These are phyloP conservation scores for Tiphia femorata DNA, from an alignment of 2,888 invertebrate genomes.

Conservation along the genomic window DNA sequence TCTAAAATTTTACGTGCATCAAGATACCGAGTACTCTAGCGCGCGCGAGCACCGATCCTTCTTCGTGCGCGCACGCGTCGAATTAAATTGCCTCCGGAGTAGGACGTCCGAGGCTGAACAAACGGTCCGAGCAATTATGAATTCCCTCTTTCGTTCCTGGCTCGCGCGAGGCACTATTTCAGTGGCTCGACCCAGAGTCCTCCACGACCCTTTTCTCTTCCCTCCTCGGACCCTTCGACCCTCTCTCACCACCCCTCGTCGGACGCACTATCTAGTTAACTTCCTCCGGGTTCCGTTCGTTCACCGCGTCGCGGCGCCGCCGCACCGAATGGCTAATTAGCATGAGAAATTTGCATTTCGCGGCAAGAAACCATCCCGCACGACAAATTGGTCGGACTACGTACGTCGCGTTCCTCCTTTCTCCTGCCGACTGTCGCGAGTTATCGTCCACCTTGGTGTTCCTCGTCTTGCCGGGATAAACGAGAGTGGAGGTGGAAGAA, in stretches of 20 bases:
- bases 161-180: constrained; percentile 47
- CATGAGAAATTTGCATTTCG: constrained; percentile 60
- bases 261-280: constrained; percentile 51
- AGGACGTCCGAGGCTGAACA: constrained; percentile 43
- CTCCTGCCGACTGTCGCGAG: neutral
- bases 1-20: too few species aligned
- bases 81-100: constrained; percentile 33
- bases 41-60: constrained; percentile 9
- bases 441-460: too few species aligned
- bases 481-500: too few species aligned
- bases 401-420: neutral
- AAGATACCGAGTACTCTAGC: too few species aligned
- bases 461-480: too few species aligned
- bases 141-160: constrained; percentile 51
- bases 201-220: neutral
- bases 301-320: constrained; percentile 16
- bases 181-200: constrained; percentile 18
- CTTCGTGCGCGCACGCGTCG: constrained; percentile 14
- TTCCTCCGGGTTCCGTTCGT: constrained; percentile 40
- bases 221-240: constrained; percentile 3
- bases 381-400: constrained; percentile 1
- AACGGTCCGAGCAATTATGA: constrained; percentile 55
- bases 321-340: constrained; percentile 57
- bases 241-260: too few species aligned
- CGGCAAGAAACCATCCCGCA: constrained; percentile 44